A percentile compares a stretch with the other conserved stretches of the same genome.
Evolutionary conservation across 2,113 vertebrate genomes (phyloP).

Genomic region (Garra rufa): DNA sequence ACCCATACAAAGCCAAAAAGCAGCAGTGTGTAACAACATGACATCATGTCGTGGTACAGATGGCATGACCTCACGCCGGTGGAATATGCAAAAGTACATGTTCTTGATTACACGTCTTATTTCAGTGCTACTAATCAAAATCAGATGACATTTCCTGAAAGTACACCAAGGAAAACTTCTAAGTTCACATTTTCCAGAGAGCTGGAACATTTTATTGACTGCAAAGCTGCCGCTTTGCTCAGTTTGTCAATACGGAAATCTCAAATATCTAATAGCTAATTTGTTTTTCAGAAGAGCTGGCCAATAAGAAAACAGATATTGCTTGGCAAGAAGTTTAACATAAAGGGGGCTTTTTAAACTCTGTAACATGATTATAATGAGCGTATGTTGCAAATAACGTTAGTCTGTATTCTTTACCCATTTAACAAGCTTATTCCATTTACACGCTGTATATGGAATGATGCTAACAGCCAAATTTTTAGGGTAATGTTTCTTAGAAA

Average conservation of each 20-base stretch:
- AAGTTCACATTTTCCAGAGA: not conserved
- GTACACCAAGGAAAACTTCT: conserved; percentile 48
- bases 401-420: not conserved
- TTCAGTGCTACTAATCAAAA: conserved; percentile 40
- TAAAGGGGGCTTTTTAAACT: not conserved
- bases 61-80: conserved; percentile 31
- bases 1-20: not conserved
- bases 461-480: conserved; percentile 60
- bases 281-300: not conserved
- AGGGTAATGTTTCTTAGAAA: conserved; percentile 59
- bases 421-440: not conserved
- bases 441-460: conserved; percentile 50
- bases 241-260: not conserved
- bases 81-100: conserved; percentile 19
- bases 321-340: not conserved
- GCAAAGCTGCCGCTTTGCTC: not conserved
- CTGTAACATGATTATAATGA: not conserved
- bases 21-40: conserved; percentile 14
- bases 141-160: conserved; percentile 55
- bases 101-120: conserved; percentile 32
- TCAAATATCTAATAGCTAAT: not conserved
- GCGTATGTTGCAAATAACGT: not conserved
- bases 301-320: not conserved
- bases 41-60: conserved; percentile 41
- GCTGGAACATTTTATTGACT: conserved; percentile 5